These are phyloP conservation scores for Petrophora chlorosata DNA, from an alignment of 2,888 invertebrate genomes.

Conservation along the genomic window DNA sequence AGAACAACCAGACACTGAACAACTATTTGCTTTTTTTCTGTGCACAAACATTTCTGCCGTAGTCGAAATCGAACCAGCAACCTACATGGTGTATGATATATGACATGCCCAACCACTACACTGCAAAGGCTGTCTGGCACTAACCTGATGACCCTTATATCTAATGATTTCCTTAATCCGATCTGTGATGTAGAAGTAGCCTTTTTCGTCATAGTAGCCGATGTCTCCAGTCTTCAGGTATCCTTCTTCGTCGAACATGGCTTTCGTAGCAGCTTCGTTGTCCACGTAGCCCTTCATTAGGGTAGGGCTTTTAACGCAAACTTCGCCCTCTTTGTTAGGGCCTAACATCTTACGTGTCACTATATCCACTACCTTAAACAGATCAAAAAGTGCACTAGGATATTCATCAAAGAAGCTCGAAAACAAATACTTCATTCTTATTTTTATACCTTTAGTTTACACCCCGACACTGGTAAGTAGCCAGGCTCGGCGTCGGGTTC, in stretches of 20 bases:
- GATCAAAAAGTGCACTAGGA: background rate
- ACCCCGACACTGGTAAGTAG: background rate
- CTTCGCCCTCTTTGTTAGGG: constrained; percentile 55
- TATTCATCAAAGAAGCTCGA: no score
- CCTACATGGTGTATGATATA: no score
- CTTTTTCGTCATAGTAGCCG: constrained; percentile 60
- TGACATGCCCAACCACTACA: no score
- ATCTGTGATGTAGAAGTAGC: constrained; percentile 60
- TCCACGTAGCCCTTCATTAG: constrained; percentile 62
- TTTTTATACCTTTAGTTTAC: background rate
- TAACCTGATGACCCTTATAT: constrained; percentile 57
- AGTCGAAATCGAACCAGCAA: no score
- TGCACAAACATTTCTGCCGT: no score
- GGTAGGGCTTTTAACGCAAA: constrained; percentile 58
- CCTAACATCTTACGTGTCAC: constrained; percentile 51
- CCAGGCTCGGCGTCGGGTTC: constrained; percentile 1
- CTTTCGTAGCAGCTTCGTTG: constrained; percentile 48
- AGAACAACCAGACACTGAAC: no score
- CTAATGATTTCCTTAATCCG: constrained; percentile 63
- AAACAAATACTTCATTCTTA: no score
- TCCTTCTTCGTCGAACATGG: constrained; percentile 56
- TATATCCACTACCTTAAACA: constrained; percentile 64
- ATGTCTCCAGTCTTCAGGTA: constrained; percentile 63
- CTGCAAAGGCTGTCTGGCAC: constrained; percentile 90
- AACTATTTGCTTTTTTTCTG: no score